phyloP scores from a whole-genome alignment of 2,113 vertebrate genomes.

The Prolemur simus region DNA sequence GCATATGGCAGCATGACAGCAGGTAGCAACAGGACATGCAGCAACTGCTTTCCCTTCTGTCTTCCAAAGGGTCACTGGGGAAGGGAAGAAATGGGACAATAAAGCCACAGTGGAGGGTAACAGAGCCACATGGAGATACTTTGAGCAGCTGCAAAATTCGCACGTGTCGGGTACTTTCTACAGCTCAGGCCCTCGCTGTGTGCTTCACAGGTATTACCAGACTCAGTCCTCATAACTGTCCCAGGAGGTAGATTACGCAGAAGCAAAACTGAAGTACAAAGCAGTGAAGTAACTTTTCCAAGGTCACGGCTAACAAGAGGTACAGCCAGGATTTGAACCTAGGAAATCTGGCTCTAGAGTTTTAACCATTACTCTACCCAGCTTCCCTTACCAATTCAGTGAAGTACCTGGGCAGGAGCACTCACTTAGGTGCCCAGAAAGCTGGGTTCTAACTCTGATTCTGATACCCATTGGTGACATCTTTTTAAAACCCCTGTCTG shows the following conservation, averaged over 20 bases:
- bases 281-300: neutral
- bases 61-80: neutral
- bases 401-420: neutral
- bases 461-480: neutral
- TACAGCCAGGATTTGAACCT: neutral
- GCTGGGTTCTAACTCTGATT: neutral
- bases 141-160: rapidly evolving
- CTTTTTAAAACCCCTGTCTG: neutral
- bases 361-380: neutral
- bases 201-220: neutral
- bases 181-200: neutral
- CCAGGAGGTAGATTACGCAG: neutral
- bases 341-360: neutral
- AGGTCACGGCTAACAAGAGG: neutral
- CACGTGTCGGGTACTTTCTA: rapidly evolving
- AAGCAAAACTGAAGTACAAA: neutral
- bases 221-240: neutral
- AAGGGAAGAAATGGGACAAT: neutral
- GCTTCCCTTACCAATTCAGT: neutral
- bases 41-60: neutral
- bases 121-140: rapidly evolving
- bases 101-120: neutral
- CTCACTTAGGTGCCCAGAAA: neutral
- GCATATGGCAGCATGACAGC: rapidly evolving
- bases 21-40: too few species aligned